Evolutionary conservation across 2,797 vertebrate species (phyloP).

Genomic region (Periophthalmus magnuspinnatus): DNA sequence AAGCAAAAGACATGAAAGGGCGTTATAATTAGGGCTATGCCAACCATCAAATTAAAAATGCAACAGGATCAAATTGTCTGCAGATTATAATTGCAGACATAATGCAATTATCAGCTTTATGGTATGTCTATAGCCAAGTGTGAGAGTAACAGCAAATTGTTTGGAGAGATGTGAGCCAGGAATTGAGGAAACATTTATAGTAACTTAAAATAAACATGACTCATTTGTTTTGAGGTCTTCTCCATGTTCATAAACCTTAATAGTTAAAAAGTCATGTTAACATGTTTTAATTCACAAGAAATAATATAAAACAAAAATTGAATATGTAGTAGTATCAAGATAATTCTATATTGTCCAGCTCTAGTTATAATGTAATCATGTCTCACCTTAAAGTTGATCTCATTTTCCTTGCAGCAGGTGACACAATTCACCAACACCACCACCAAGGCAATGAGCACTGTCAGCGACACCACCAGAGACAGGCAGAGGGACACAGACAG

Average conservation of each 20-base stretch:
- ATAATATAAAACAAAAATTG: no score
- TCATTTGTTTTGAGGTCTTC: no score
- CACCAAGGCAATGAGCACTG: constrained; percentile 80
- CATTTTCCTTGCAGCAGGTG: constrained; percentile 94
- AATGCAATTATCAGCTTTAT: background rate
- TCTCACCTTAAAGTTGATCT: constrained; percentile 97
- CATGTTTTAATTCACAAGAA: no score
- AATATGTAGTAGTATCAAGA: no score
- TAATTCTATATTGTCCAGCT: background rate
- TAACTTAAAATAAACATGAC: background rate
- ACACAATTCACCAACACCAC: constrained; percentile 88
- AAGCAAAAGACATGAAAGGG: background rate
- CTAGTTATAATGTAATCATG: background rate
- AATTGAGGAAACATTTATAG: background rate
- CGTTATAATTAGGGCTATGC: no score
- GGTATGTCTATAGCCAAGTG: background rate
- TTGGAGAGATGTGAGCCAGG: background rate
- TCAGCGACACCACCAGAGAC: constrained; percentile 82
- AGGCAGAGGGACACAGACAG: constrained; percentile 67
- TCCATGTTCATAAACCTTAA: no score
- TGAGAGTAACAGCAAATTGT: background rate
- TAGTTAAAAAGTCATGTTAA: no score
- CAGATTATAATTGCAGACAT: no score
- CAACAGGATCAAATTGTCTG: background rate
- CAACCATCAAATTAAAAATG: background rate